Base-by-base conservation (phyloP, 2,888 invertebrate species). In the Sacculina carcini region DNA sequence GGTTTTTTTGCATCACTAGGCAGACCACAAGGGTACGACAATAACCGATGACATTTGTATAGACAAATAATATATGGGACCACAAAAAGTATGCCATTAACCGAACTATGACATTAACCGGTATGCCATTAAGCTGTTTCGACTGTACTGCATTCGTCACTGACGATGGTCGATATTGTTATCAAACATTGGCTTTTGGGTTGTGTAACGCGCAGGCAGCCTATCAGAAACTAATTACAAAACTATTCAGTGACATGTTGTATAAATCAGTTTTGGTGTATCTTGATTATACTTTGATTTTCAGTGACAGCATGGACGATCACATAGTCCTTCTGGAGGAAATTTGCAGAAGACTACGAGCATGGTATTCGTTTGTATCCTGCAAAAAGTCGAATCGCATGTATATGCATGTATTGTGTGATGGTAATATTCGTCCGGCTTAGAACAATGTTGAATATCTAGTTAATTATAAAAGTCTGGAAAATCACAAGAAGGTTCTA, bases 91-190 rank as follows among this genome's bases (percentile, higher is more conserved):
- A n/a, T n/a, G n/a, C n/a, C n/a, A n/a, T n/a, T n/a, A n/a, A n/a
- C n/a, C n/a, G n/a, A n/a, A n/a, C n/a, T n/a, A n/a, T n/a, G n/a
- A n/a, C n/a, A n/a, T n/a, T n/a, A n/a, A n/a, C n/a, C n/a, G n/a
- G n/a, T n/a, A n/a, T n/a, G n/a, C n/a, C n/a, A n/a, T n/a, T n/a
- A n/a, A n/a, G n/a, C n/a, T n/a, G n/a, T n/a, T n/a, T n/a, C n/a
- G n/a, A n/a, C n/a, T n/a, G n/a, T n/a, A 51, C 51, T 3, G 51
- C 51, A 12, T 48, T 51, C 48, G 16, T 48, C 12, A 23, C 51
- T 4, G 48, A 47, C 14, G 28, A 40, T 12, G 16, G 29, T 14
- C n/a, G 24, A 9, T 48, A 14, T 14, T 39, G 38, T 9, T 50
- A 36, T 9, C 32, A 23, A 24, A 28, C 32, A 3, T n/a, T 47